Percentiles rank a stretch among this genome's conserved stretches.
These are phyloP conservation scores for Pelodiscus sinensis DNA, from an alignment of 2,113 vertebrate genomes.

Conservation along the genomic window DNA sequence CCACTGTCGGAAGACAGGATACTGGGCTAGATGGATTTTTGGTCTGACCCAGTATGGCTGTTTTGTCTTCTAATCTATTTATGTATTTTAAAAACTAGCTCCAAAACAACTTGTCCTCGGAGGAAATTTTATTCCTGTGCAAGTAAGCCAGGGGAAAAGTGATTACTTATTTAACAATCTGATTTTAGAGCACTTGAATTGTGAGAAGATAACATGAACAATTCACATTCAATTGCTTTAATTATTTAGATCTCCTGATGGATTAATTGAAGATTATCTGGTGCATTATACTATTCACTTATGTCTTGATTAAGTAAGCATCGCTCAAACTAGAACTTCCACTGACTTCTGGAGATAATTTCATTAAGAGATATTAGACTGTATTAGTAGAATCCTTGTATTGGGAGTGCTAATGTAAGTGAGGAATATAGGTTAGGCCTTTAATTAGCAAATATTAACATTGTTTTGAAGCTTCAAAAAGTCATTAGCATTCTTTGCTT, in stretches of 20 bases:
- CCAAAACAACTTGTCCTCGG: not conserved
- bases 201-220: not conserved
- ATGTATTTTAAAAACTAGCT: not conserved
- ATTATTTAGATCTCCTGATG: not conserved
- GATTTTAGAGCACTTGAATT: not conserved
- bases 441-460: not conserved
- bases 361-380: not conserved
- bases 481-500: not conserved
- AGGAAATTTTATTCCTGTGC: not conserved
- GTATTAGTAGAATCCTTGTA: not conserved
- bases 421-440: not conserved
- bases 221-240: not conserved
- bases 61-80: not conserved
- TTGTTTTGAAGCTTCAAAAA: not conserved
- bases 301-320: not conserved
- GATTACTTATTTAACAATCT: not conserved
- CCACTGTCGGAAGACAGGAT: no score
- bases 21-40: no score
- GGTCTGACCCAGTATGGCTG: no score
- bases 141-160: not conserved
- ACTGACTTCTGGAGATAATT: not conserved
- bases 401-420: not conserved
- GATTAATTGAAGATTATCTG: not conserved
- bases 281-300: not conserved
- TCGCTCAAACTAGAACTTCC: not conserved